phyloP scores from a whole-genome alignment of 2,797 vertebrate species.

The Gymnothorax reevesii region DNA sequence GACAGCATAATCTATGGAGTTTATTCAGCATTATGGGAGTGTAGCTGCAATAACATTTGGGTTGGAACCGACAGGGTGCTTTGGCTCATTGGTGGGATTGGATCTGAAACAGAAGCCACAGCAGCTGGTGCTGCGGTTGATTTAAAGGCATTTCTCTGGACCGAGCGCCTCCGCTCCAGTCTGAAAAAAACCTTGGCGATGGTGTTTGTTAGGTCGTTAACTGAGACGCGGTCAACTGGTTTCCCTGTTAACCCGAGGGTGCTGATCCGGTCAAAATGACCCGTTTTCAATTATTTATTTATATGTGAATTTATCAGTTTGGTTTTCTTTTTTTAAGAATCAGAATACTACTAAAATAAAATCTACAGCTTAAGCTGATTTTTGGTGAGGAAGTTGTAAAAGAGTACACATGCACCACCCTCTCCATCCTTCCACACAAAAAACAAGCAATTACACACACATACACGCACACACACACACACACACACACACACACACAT shows the following conservation, averaged over 20 bases:
- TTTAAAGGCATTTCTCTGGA: constrained; percentile 38
- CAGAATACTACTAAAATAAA: too few species aligned
- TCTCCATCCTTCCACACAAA: too few species aligned
- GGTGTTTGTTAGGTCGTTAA: constrained; percentile 17
- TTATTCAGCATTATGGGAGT: constrained; percentile 22
- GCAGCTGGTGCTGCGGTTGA: constrained; percentile 44
- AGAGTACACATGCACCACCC: too few species aligned
- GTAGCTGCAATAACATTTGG: constrained; percentile 22
- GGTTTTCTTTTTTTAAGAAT: too few species aligned
- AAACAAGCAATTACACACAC: too few species aligned
- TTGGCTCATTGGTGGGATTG: constrained; percentile 1
- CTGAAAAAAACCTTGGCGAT: constrained; percentile 20
- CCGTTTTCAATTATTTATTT: too few species aligned
- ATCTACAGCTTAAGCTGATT: too few species aligned
- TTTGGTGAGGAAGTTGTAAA: too few species aligned
- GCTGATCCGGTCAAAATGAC: too few species aligned
- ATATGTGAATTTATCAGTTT: too few species aligned
- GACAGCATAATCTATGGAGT: not conserved
- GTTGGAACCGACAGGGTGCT: constrained; percentile 23
- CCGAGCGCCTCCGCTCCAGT: constrained; percentile 24
- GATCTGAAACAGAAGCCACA: constrained; percentile 32
- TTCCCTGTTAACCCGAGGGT: not conserved
- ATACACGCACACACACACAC: too few species aligned
- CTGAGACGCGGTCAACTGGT: not conserved
- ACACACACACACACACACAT: too few species aligned